Base-by-base conservation (phyloP, 2,888 invertebrate species). In the Acanthosepion esculentum region DNA sequence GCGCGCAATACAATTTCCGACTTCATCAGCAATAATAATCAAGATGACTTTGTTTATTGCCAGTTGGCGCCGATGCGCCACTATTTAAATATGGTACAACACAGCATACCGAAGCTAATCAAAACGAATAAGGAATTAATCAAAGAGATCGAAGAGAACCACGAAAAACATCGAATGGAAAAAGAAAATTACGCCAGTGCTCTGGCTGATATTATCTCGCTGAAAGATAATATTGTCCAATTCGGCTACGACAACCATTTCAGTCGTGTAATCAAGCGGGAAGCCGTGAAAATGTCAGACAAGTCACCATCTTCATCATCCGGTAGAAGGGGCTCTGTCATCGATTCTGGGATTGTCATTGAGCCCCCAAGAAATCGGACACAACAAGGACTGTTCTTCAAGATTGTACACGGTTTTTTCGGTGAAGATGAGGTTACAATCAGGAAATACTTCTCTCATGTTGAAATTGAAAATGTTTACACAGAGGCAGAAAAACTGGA, bases 401-500 rank as follows among this genome's bases (percentile, higher is more conserved):
- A 96, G 64, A 94, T 95, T n/a, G 96, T 96, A 0, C 55, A 94
- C 20, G 95, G 96, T 18, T 53, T 91, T 29, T 95, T 95, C n/a
- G 95, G 95, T 64, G 95, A 94, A 1, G 26, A 94, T 6, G 95
- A 95, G 41, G 94, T 96, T 12, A 95, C 95, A 23, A 96, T 96
- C 91, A 95, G 95, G 78, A 95, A 96, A 33, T 96, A 96, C 93
- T 95, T 96, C n/a, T 95, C 95, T 29, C 95, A 95, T 18, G 96
- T 96, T 33, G 95, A 95, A 12, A 95, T 96, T 3, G 94, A 95
- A 18, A 95, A 95, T 33, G 95, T 96, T 0, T 95, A 95, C 41
- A 95, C 95, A 64, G 96, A 97, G 94, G 96, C 96, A 29, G 96
- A 96, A 1, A 96, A 96, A 94, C 95, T 96, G 7, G 96, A 96